A percentile compares a stretch with the other conserved stretches of the same genome.
phyloP scores from a whole-genome alignment of 2,888 invertebrate genomes.

The Mesoligia furuncula region DNA sequence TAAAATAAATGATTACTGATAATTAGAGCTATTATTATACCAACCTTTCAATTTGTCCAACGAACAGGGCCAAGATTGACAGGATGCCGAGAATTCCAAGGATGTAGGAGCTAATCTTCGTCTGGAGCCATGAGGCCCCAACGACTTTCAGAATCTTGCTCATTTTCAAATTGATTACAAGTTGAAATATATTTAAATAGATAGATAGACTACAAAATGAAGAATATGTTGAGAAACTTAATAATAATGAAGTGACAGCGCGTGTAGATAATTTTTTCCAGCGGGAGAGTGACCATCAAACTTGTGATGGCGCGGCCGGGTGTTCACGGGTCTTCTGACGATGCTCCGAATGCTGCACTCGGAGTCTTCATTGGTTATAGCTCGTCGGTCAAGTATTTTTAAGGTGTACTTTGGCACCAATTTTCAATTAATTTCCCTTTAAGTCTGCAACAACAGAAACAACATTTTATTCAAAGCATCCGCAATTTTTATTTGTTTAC shows the following conservation, averaged over 20 bases:
- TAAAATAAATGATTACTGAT: constrained; percentile 20
- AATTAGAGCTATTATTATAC: constrained; percentile 54
- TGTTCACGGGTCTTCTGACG: constrained; percentile 78
- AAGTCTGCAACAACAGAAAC: constrained; percentile 84
- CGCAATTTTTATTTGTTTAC: background rate
- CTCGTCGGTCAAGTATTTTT: constrained; percentile 70
- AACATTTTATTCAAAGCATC: constrained; percentile 4
- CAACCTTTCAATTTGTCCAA: constrained; percentile 93
- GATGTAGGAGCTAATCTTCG: constrained; percentile 93
- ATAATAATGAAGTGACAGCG: constrained; percentile 90
- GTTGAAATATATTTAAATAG: constrained; percentile 61
- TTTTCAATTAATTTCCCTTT: constrained; percentile 74
- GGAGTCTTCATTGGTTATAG: constrained; percentile 82
- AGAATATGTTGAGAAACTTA: constrained; percentile 89
- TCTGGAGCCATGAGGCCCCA: constrained; percentile 94
- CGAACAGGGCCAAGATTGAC: constrained; percentile 92
- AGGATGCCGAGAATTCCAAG: constrained; percentile 92
- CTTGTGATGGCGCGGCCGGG: constrained; percentile 72
- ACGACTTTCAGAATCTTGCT: constrained; percentile 94
- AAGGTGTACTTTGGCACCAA: constrained; percentile 76
- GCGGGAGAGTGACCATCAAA: constrained; percentile 87
- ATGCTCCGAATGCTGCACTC: constrained; percentile 74
- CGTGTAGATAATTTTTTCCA: constrained; percentile 87
- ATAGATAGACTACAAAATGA: constrained; percentile 85
- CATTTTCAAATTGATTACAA: constrained; percentile 74